A percentile compares a stretch with the other conserved stretches of the same genome.
Evolutionary conservation across 2,113 vertebrate species (phyloP).

Genomic region (Poicephalus meyeri): DNA sequence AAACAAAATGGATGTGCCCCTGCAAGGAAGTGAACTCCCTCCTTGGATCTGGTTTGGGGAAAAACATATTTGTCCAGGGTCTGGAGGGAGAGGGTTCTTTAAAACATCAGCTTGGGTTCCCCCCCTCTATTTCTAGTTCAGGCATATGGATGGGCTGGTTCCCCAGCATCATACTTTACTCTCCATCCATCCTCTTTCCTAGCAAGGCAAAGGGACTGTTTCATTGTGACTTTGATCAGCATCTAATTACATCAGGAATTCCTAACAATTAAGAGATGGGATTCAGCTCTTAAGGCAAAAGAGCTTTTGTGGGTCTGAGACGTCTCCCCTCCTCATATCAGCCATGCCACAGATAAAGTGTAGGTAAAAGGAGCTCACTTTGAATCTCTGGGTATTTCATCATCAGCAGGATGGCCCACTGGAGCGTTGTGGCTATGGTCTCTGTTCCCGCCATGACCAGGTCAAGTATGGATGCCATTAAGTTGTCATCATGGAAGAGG

Average conservation of each 20-base stretch:
- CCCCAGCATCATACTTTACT: background rate
- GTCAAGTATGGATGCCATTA: conserved; percentile 85
- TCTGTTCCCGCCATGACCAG: conserved; percentile 91
- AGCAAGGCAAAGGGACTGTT: background rate
- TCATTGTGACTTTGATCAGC: background rate
- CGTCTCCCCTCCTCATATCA: background rate
- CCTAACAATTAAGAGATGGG: background rate
- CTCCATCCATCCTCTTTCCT: background rate
- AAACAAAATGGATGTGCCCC: background rate
- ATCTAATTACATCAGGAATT: background rate
- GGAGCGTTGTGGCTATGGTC: conserved; percentile 86
- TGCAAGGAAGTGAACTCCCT: background rate
- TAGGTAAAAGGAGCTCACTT: conserved; percentile 69
- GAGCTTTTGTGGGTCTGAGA: background rate
- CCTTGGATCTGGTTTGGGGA: background rate
- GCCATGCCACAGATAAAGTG: background rate
- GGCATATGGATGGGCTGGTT: background rate
- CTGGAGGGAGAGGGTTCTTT: background rate
- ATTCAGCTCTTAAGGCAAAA: background rate
- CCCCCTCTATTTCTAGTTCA: background rate
- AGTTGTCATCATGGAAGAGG: conserved; percentile 79
- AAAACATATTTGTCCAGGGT: background rate
- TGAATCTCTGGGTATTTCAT: conserved; percentile 83
- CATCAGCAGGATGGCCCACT: conserved; percentile 88
- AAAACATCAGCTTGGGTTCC: background rate